Base-by-base conservation (phyloP, 2,797 vertebrate genomes). In the Falco naumanni region DNA sequence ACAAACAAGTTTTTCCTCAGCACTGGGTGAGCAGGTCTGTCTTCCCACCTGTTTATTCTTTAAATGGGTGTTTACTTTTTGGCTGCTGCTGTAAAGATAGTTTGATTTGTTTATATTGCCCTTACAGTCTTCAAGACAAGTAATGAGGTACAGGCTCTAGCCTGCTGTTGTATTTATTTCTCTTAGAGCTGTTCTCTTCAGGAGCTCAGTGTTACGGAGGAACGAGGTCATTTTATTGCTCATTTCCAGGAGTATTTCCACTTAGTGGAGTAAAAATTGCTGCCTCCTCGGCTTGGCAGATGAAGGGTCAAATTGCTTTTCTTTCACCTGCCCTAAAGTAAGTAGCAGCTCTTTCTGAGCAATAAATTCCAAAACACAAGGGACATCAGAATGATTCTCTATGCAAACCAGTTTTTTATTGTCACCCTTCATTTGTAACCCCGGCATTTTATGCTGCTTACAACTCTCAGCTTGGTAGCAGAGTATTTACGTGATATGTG, bases 41-140 rank as follows among this genome's bases (percentile, higher is more conserved):
- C 83, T 95, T 95, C 76, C 50, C 77, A 94, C 88, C 84, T 93
- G 76, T 85, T 93, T 93, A 68, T 78, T 91, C 77, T 94, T 96
- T 92, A 93, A 87, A 89, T 14, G 5, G 37, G 51, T 95, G 60
- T 97, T 95, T 95, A 86, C 63, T 93, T 91, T 90, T 53, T 45
- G n/a, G 9, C 51, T 71, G 87, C 95, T 79, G 48, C 77, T 87
- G 51, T 69, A 93, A 94, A 84, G 78, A 61, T 84, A 88, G 39
- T 91, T 96, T 93, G 78, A 66, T 92, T 97, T 95, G 92, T 84
- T 92, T 91, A 37, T 91, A 51, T 91, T 96, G 64, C 71, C 78
- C 95, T 97, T 93, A 74, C 43, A 69, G 61, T 63, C 61, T 84
- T 14, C 69, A 47, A 66, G 56, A 87, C 57, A 87, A 78, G 65